Base-by-base conservation (phyloP, 1,140 invertebrate genomes). In the Drosophila parvula region DNA sequence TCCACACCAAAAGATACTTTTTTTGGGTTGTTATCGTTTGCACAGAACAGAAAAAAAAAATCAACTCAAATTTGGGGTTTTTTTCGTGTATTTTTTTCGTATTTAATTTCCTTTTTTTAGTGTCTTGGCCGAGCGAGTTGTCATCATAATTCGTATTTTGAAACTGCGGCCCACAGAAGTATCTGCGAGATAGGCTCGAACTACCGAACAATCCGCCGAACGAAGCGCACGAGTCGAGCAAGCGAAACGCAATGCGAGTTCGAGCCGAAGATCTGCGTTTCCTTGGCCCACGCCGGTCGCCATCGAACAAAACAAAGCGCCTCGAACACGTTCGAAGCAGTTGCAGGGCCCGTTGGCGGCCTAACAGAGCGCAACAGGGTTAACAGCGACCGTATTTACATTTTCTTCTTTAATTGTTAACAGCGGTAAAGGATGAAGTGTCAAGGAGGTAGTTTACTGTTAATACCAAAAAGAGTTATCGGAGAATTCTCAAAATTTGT, bases 191-290 rank as follows among this genome's bases (percentile, higher is more conserved):
- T 44, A 56, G 28, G 34, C 11, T 41, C 47, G 28, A 30, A 28
- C 14, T 40, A 16, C 27, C 53, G 53, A 38, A 57, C 38, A 41
- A 40, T 82, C 71, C 81, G 22, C 22, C 22, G 22, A 22, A 22
- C 22, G 22, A 22, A 22, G 22, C 22, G 22, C 22, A 22, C 22
- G 22, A 22, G 55, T 75, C 74, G 77, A 71, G 65, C 67, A 69
- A 84, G 80, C 81, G 74, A 70, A 84, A 80, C 74, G 73, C 51
- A 79, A 64, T 79, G 76, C 71, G 63, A 61, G 67, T 67, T 55
- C 41, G 41, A 47, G 41, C 45, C 59, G 14, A 36, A 74, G 41
- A 64, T 14, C 16, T 27, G n/a, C 7, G 40, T n/a, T 56, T 67
- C 60, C 56, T 18, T 36, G 36, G 68, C 27, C 67, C 44, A 30